Evolutionary conservation across 2,888 invertebrate species (phyloP).

Genomic region (Drosophila emarginata): DNA sequence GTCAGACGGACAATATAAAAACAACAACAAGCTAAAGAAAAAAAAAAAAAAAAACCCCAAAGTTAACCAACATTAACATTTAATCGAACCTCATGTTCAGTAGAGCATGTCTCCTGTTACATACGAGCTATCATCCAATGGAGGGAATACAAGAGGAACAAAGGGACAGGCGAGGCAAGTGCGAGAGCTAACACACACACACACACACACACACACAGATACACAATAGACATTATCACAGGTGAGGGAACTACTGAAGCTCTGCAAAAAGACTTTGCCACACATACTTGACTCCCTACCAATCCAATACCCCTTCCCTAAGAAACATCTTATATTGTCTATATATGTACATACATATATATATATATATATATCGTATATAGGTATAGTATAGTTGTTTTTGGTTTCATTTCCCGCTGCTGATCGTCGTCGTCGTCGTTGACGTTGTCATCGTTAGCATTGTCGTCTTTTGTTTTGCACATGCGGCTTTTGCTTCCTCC

Average conservation of each 20-base stretch:
- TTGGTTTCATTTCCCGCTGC: not conserved
- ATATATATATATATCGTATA: too few species aligned
- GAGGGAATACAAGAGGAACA: constrained; percentile 20
- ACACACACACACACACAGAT: too few species aligned
- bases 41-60: constrained; percentile 71
- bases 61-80: constrained; percentile 82
- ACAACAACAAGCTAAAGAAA: constrained; percentile 59
- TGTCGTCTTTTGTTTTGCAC: constrained; percentile 44
- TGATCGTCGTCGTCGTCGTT: constrained; percentile 44
- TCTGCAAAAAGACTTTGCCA: constrained; percentile 73
- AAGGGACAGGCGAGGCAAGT: constrained; percentile 27
- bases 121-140: constrained; percentile 68
- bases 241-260: constrained; percentile 77
- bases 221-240: constrained; percentile 47
- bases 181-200: constrained; percentile 31
- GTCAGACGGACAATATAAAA: constrained; percentile 26
- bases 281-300: constrained; percentile 33
- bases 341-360: too few species aligned
- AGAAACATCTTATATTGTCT: too few species aligned
- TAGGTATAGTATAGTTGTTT: too few species aligned
- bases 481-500: constrained; percentile 37
- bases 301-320: not conserved
- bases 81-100: constrained; percentile 82
- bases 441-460: constrained; percentile 36
- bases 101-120: constrained; percentile 81